phyloP scores from a whole-genome alignment of 2,113 vertebrate species.

The Podocnemis expansa region DNA sequence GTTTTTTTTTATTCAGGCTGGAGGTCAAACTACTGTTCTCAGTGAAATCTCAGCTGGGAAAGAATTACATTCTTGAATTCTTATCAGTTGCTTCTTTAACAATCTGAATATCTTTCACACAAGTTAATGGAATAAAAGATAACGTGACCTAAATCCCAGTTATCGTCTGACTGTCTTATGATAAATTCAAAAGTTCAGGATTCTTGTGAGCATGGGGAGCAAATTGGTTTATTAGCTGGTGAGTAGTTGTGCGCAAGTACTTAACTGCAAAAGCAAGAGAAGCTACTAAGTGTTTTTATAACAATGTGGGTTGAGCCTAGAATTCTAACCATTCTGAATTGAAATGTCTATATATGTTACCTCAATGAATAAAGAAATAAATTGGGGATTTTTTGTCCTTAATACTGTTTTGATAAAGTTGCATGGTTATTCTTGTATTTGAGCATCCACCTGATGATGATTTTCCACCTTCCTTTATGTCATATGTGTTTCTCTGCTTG shows the following conservation, averaged over 20 bases:
- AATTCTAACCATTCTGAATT: neutral
- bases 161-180: neutral
- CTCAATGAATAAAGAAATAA: neutral
- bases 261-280: neutral
- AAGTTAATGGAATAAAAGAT: neutral
- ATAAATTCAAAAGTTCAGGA: neutral
- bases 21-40: neutral
- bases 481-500: neutral
- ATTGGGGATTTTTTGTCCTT: neutral
- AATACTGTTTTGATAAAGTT: neutral
- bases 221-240: neutral
- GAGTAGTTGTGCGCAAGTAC: neutral
- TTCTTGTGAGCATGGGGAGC: neutral
- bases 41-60: neutral
- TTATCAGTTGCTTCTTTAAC: neutral
- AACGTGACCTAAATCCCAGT: slow-evolving; percentile 5
- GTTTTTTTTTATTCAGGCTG: neutral
- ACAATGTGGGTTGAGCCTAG: neutral
- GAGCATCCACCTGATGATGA: neutral
- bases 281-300: neutral
- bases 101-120: neutral
- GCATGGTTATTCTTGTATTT: neutral
- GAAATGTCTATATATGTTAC: neutral
- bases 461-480: neutral
- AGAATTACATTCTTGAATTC: neutral